Base-by-base conservation (phyloP, 2,888 invertebrate species). In the Teleiodes luculella region DNA sequence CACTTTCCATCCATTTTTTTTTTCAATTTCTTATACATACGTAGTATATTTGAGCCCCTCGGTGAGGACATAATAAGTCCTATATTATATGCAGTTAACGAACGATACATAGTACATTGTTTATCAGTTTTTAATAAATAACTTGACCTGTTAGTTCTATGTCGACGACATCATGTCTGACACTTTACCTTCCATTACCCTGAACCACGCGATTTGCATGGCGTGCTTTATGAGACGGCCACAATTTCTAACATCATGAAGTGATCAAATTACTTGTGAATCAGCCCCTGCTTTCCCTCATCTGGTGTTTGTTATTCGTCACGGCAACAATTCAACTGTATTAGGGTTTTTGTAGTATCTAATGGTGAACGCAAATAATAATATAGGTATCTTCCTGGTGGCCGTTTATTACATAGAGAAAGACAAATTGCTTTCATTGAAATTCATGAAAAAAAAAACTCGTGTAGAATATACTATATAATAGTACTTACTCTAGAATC, bases 261-360 rank as follows among this genome's bases (percentile, higher is more conserved):
- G 86, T 87, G 83, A 86, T 87, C 87, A 86, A 85, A 86, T 82
- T 80, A 83, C 80, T 85, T 80, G 82, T 83, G 82, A 86, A 85
- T 86, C 83, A 81, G 79, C 65, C 53, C 71, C 70, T 75, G 78
- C 83, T 86, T 85, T 86, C 85, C 76, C 77, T 61, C 67, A 18
- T 36, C 36, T 41, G 18, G 77, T 85, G 83, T 80, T 49, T 86
- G 81, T 65, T 66, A 85, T 88, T 86, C 79, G 76, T 70, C 72
- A 79, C 79, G 78, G 39, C 24, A 24, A 24, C 24, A 24, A 6
- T 20, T 18, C 10, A 8, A 10, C 20, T 18, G 39, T 20, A 41
- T 10, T 18, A 14, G 10, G 37, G 39, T 41, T 41, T 41, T 41
- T 41, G 39, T 41, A 10, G 39, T 41, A 18, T 18, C 18, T 41